Evolutionary conservation across 2,797 vertebrate species (phyloP).

Genomic region (Hemitrygon akajei): DNA sequence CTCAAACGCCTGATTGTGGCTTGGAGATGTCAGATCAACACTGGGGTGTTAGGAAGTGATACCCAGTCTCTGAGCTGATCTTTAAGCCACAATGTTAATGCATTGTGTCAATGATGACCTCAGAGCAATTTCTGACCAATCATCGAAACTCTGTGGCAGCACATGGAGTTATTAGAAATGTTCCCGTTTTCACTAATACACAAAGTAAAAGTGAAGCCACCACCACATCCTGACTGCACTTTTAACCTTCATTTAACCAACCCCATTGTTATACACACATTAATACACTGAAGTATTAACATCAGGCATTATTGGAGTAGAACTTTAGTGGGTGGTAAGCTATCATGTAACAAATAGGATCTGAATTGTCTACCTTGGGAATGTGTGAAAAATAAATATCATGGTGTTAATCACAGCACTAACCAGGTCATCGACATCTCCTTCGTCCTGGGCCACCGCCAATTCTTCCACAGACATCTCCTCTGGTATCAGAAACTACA

Average conservation of each 20-base stretch:
- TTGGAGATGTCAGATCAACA: too few species aligned
- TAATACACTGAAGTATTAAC: too few species aligned
- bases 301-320: neutral
- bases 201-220: neutral
- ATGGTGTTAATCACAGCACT: constrained; percentile 45
- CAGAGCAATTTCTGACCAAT: too few species aligned
- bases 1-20: too few species aligned
- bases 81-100: too few species aligned
- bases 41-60: too few species aligned
- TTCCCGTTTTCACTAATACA: neutral
- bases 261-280: too few species aligned
- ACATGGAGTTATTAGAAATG: neutral
- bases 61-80: too few species aligned
- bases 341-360: neutral
- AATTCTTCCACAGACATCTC: constrained; percentile 57
- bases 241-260: neutral
- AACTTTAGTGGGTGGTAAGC: neutral
- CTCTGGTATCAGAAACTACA: constrained; percentile 72
- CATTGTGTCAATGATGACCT: too few species aligned
- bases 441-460: constrained; percentile 57
- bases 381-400: neutral
- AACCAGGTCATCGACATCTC: constrained; percentile 91
- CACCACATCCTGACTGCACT: neutral
- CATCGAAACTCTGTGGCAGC: too few species aligned
- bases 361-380: neutral